phyloP scores from a whole-genome alignment of 1,140 invertebrate species.

The Tribolium madens region DNA sequence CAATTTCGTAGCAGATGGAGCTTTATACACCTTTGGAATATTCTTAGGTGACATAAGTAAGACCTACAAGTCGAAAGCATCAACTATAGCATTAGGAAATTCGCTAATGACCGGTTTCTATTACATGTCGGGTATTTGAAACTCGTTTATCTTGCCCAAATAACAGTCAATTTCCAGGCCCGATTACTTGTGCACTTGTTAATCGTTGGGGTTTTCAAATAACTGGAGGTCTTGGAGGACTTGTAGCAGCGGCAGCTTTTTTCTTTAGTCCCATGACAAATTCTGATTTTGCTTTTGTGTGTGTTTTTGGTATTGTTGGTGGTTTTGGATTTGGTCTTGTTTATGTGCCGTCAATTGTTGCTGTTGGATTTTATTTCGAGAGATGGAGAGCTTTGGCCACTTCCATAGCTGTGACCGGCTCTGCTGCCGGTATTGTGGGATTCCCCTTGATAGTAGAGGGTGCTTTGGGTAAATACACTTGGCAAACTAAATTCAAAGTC shows the following conservation, averaged over 20 bases:
- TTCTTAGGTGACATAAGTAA: slow-evolving; percentile 70
- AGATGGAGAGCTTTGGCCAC: slow-evolving; percentile 81
- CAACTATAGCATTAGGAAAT: slow-evolving; percentile 73
- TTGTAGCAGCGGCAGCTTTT: slow-evolving; percentile 71
- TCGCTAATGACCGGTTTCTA: slow-evolving; percentile 80
- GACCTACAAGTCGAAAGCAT: slow-evolving; percentile 70
- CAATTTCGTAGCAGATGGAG: slow-evolving; percentile 84
- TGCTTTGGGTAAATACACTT: slow-evolving; percentile 68
- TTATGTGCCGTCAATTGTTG: slow-evolving; percentile 85
- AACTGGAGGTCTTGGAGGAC: slow-evolving; percentile 76
- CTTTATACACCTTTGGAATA: slow-evolving; percentile 79
- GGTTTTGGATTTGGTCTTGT: slow-evolving; percentile 90
- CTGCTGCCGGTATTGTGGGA: slow-evolving; percentile 80
- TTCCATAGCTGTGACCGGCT: slow-evolving; percentile 83
- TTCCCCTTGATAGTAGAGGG: slow-evolving; percentile 72
- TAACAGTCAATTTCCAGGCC: slow-evolving; percentile 70
- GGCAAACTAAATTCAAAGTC: slow-evolving; percentile 68
- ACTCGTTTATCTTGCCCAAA: background rate
- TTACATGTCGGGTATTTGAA: slow-evolving; percentile 73
- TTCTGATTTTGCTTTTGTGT: slow-evolving; percentile 70
- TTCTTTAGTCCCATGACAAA: slow-evolving; percentile 70
- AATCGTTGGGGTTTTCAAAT: slow-evolving; percentile 81
- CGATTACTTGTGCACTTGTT: slow-evolving; percentile 79
- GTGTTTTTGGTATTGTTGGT: slow-evolving; percentile 76
- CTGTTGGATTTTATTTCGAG: slow-evolving; percentile 87